Evolutionary conservation across 2,888 invertebrate genomes (phyloP).

Genomic region (Pegoplata infirma): DNA sequence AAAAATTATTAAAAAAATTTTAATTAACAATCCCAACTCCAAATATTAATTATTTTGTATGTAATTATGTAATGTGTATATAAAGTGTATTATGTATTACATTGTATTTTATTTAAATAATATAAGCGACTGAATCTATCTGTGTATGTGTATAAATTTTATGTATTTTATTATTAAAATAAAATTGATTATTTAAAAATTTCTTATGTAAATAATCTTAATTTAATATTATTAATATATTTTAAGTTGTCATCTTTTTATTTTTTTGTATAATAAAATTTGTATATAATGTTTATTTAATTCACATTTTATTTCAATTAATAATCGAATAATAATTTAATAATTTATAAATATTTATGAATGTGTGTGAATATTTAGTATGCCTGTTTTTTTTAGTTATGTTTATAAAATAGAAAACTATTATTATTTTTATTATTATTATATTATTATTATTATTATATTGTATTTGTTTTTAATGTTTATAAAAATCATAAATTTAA

Average conservation of each 20-base stretch:
- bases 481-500: not conserved
- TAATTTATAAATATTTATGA: not conserved
- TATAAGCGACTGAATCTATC: slow-evolving; percentile 26
- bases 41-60: not conserved
- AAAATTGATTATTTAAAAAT: not conserved
- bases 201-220: not conserved
- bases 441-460: slow-evolving; percentile 22
- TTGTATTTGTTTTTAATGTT: slow-evolving; percentile 44
- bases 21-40: not conserved
- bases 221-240: not conserved
- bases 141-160: slow-evolving; percentile 20
- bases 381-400: slow-evolving; percentile 32
- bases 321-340: not conserved
- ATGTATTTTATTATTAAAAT: not conserved
- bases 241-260: slow-evolving; percentile 4
- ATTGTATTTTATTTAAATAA: not conserved
- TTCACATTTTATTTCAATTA: not conserved
- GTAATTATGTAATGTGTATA: slow-evolving; percentile 32
- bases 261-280: slow-evolving; percentile 21
- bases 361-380: slow-evolving; percentile 4
- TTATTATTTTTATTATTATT: slow-evolving; percentile 23
- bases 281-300: slow-evolving; percentile 23
- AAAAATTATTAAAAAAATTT: not conserved
- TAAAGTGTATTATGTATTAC: slow-evolving; percentile 24
- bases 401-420: slow-evolving; percentile 32